Percentiles rank a stretch among this genome's conserved stretches.
phyloP scores from a whole-genome alignment of 2,113 vertebrate genomes.

The Podocnemis expansa region DNA sequence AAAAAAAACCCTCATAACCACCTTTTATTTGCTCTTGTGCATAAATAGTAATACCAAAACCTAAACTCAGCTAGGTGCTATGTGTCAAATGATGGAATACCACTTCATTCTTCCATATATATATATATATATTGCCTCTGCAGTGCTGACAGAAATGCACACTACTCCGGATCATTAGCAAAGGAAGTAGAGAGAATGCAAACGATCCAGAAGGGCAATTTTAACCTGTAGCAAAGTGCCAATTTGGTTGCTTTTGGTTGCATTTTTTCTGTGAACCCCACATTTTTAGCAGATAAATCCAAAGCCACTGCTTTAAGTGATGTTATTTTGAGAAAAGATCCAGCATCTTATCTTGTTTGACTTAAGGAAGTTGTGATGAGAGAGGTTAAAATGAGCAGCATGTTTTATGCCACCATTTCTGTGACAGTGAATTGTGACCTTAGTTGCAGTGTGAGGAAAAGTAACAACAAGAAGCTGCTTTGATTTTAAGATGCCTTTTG shows the following conservation, averaged over 20 bases:
- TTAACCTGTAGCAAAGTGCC: slow-evolving; percentile 31
- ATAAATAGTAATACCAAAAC: neutral
- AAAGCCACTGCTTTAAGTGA: neutral
- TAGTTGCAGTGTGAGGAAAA: neutral
- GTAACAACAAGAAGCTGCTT: neutral
- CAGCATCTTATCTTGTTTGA: neutral
- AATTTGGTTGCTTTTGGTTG: slow-evolving; percentile 1
- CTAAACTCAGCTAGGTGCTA: neutral
- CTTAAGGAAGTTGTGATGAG: neutral
- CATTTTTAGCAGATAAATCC: slow-evolving; percentile 54
- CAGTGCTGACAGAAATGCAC: slow-evolving; percentile 2
- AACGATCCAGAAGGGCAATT: slow-evolving; percentile 51
- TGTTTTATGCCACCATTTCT: slow-evolving; percentile 3
- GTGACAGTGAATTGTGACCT: neutral
- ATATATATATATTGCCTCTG: neutral
- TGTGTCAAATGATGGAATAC: neutral
- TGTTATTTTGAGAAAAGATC: neutral
- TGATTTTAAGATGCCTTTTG: neutral
- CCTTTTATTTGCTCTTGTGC: neutral
- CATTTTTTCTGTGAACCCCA: slow-evolving; percentile 35
- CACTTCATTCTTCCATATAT: neutral
- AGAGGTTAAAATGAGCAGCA: slow-evolving; percentile 36
- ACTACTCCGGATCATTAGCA: slow-evolving; percentile 16
- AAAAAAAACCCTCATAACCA: neutral
- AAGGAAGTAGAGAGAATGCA: slow-evolving; percentile 46